Conservation (phyloP, 2,888 invertebrate species). For the Prosopocoilus inquinatus region DNA sequence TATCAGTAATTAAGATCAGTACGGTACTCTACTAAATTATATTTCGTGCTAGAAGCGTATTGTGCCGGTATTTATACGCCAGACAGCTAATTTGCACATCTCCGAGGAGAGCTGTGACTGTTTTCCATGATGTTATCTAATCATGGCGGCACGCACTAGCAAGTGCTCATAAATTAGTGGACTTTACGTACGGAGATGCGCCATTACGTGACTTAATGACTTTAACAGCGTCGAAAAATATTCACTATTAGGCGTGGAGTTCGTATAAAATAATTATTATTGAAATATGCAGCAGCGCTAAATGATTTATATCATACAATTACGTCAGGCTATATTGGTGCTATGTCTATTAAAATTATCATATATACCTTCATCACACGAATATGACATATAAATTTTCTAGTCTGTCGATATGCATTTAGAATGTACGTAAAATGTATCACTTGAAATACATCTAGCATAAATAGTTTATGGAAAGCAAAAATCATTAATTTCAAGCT, state of each 20-base stretch:
- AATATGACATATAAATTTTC: no score
- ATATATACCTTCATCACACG: no score
- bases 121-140: slow-evolving; percentile 45
- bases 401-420: no score
- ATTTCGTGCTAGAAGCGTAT: slow-evolving; percentile 39
- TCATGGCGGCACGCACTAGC: slow-evolving; percentile 43
- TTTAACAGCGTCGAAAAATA: slow-evolving; percentile 31
- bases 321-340: background rate
- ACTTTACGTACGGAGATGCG: slow-evolving; percentile 39
- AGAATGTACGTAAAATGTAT: no score
- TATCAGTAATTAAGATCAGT: slow-evolving; percentile 38
- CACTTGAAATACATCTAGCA: no score
- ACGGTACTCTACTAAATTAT: slow-evolving; percentile 40
- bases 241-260: slow-evolving; percentile 32
- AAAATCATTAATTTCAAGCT: no score
- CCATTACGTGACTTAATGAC: slow-evolving; percentile 34
- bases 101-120: slow-evolving; percentile 43
- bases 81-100: slow-evolving; percentile 47
- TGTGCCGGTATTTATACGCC: slow-evolving; percentile 39
- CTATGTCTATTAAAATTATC: no score
- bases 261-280: slow-evolving; percentile 24
- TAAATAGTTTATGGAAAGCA: no score
- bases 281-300: slow-evolving; percentile 12
- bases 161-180: slow-evolving; percentile 41
- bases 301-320: slow-evolving; percentile 14